These are phyloP conservation scores for Pardosa pseudoannulata DNA, from an alignment of 2,888 invertebrate species.

Conservation along the genomic window DNA sequence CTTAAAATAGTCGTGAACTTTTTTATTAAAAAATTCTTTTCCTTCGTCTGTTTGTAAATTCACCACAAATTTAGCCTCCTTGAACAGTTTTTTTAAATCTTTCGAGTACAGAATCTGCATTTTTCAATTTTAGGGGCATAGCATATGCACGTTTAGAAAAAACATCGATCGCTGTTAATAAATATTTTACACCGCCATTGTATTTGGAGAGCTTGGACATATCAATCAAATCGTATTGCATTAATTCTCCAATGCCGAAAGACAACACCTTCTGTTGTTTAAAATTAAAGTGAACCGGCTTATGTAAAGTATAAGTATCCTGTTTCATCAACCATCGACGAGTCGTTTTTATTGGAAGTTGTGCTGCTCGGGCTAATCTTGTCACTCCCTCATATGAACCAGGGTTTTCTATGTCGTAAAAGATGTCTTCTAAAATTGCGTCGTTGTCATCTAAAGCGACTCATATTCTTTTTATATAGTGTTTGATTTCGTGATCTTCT, in stretches of 20 bases:
- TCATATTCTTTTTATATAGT: background rate
- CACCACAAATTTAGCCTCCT: background rate
- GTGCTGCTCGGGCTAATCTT: background rate
- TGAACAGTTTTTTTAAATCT: slow-evolving; percentile 3
- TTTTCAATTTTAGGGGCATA: background rate
- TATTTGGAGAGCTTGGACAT: background rate
- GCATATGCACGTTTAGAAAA: background rate
- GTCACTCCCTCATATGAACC: background rate
- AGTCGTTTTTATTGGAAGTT: background rate
- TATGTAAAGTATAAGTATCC: slow-evolving; percentile 23
- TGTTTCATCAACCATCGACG: background rate
- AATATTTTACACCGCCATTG: slow-evolving; percentile 19
- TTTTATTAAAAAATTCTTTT: slow-evolving; percentile 10
- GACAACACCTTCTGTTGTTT: background rate
- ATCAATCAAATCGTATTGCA: slow-evolving; percentile 21
- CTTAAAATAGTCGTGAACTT: background rate
- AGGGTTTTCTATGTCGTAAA: background rate
- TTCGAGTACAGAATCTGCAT: background rate
- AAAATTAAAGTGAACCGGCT: background rate
- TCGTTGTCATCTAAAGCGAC: too few relatives aligned
- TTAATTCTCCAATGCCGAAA: slow-evolving; percentile 5
- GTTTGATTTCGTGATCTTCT: background rate
- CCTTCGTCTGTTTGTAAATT: slow-evolving; percentile 2
- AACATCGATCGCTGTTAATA: slow-evolving; percentile 22
- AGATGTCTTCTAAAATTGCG: background rate